A percentile compares a stretch with the other conserved stretches of the same genome.
phyloP scores from a whole-genome alignment of 2,797 vertebrate species.

The Mycteria americana region DNA sequence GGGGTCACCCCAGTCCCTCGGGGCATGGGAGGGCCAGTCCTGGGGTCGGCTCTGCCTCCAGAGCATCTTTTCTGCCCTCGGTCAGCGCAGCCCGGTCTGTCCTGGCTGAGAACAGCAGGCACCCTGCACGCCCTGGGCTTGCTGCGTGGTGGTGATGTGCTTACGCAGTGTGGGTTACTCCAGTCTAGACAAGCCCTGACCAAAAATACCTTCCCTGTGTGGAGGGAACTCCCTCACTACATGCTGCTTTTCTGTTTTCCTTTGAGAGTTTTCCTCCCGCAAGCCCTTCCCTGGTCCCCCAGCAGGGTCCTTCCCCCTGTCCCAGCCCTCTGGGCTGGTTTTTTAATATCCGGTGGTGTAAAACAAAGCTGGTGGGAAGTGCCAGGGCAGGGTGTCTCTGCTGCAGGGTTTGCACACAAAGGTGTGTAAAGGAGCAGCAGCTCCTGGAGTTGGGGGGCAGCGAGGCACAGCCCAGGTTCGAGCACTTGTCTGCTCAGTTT shows the following conservation, averaged over 20 bases:
- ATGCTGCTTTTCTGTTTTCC: background rate
- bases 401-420: background rate
- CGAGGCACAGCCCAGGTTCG: background rate
- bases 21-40: background rate
- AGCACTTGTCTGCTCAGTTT: background rate
- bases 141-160: background rate
- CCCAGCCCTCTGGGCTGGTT: background rate
- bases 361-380: background rate
- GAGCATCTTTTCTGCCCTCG: rapidly evolving
- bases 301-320: background rate
- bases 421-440: background rate
- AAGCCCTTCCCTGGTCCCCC: background rate
- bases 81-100: background rate
- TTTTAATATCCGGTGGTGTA: background rate
- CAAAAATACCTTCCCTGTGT: background rate
- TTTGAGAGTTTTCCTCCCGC: background rate
- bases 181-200: conserved; percentile 48
- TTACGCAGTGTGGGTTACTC: background rate
- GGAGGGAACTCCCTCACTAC: background rate
- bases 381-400: background rate
- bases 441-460: background rate
- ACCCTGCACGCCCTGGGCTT: rapidly evolving
- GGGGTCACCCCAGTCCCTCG: background rate
- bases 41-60: background rate
- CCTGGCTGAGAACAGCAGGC: background rate